Evolutionary conservation across 2,888 invertebrate species (phyloP), one percentile per base, ranked within the genome.

Genomic region (Cabera pusaria): DNA sequence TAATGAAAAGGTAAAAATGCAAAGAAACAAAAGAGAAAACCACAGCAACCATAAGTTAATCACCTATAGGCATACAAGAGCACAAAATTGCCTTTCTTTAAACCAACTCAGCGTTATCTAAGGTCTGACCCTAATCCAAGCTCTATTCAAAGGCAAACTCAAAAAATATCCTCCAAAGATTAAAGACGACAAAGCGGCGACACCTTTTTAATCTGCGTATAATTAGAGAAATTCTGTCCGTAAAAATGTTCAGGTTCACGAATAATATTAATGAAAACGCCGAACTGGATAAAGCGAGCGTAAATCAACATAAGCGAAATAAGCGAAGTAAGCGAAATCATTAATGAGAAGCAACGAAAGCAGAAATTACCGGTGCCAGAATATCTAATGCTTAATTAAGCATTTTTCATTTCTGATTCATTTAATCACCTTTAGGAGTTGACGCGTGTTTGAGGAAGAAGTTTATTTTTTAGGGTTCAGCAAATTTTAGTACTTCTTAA

Each of bases 301-400:
- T 47, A 49, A 49, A 52, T 49, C 51, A 49, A 46, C 41, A 33
- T 24, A 57, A 57, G 58, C 56, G 53, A 64, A 62, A 61, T 40
- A 40, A 14, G 14, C 14, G 4, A 14, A 14, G 14, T 4, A 4
- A 29, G 41, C 39, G 20, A 45, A 52, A 46, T 46, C 60, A 56
- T 66, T 72, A 72, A 72, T 69, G 68, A 69, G 68, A 64, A 59
- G 60, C 67, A 59, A 63, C 61, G 61, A 49, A 57, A 49, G 64
- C 59, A 24, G 52, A 66, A 71, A 65, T 64, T 63, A 59, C 56
- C 55, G 53, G 43, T 42, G 28, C 43, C 43, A 44, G 59, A 64
- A 62, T 64, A 61, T 37, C 59, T 49, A 52, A 62, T 56, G 58
- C 60, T 71, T 73, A 71, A 74, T 76, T 75, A 66, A 49, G 47